These are phyloP conservation scores for Leptura quadrifasciata DNA, from an alignment of 2,888 invertebrate genomes.

Conservation along the genomic window DNA sequence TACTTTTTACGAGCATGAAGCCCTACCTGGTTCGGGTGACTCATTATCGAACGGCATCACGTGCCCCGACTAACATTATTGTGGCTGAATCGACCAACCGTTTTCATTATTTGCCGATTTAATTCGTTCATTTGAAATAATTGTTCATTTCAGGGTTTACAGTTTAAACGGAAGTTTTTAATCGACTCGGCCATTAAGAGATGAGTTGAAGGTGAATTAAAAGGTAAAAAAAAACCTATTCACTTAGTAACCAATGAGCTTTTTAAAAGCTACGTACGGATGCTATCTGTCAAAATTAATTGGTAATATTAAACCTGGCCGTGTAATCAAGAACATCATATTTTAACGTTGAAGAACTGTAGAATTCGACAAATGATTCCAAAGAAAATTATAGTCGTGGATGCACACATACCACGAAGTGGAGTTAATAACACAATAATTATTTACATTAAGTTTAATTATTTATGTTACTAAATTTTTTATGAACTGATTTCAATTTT, in stretches of 20 bases:
- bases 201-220: slow-evolving; percentile 18
- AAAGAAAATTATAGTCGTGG: too few species aligned
- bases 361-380: too few species aligned
- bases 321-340: too few species aligned
- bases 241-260: not conserved
- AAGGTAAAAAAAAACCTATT: not conserved
- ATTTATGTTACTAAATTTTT: too few species aligned
- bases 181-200: not conserved
- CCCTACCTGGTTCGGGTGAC: slow-evolving; percentile 41
- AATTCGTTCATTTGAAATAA: slow-evolving; percentile 18
- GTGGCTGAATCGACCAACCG: slow-evolving; percentile 9
- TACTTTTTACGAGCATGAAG: slow-evolving; percentile 35
- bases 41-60: slow-evolving; percentile 37
- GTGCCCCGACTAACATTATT: slow-evolving; percentile 7
- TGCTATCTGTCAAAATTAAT: not conserved
- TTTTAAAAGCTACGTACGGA: not conserved
- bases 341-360: too few species aligned
- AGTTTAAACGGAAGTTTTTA: slow-evolving; percentile 13
- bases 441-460: too few species aligned
- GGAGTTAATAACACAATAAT: too few species aligned
- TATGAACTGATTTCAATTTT: too few species aligned
- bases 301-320: not conserved
- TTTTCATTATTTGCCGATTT: slow-evolving; percentile 21
- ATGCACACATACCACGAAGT: too few species aligned
- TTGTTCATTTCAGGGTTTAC: slow-evolving; percentile 8